Conservation (phyloP, 1,140 invertebrate species). For the Cyrtorhinus lividipennis region DNA sequence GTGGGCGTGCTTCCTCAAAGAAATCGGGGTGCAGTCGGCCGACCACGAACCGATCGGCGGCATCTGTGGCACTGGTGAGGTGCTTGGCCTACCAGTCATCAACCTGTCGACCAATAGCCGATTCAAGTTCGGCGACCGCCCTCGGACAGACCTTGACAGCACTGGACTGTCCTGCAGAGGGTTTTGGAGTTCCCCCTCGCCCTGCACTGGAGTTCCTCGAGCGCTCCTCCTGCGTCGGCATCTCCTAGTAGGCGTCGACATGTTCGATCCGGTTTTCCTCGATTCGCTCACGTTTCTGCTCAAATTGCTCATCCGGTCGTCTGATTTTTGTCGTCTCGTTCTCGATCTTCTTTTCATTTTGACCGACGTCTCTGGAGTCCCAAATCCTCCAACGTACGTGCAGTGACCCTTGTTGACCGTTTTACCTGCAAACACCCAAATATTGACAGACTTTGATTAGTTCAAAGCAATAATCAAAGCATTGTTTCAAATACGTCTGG, state of each 20-base stretch:
- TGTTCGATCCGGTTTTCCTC: slow-evolving; percentile 5
- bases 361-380: neutral
- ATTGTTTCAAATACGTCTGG: too few relatives aligned
- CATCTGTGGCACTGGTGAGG: neutral
- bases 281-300: neutral
- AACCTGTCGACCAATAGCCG: neutral
- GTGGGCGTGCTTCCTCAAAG: slow-evolving; percentile 31
- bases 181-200: neutral
- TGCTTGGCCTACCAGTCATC: neutral
- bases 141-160: neutral
- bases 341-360: slow-evolving; percentile 19
- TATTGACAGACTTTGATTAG: too few relatives aligned
- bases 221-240: neutral
- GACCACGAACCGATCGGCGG: slow-evolving; percentile 35
- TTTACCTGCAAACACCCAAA: too few relatives aligned
- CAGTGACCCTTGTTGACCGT: slow-evolving; percentile 22
- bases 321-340: neutral
- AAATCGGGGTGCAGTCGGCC: slow-evolving; percentile 46
- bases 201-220: neutral
- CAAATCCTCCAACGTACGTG: slow-evolving; percentile 11
- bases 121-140: neutral
- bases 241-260: neutral
- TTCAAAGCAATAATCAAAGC: too few relatives aligned
- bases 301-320: neutral
- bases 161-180: neutral